phyloP scores from a whole-genome alignment of 2,888 invertebrate genomes.

The Cetonia aurata region DNA sequence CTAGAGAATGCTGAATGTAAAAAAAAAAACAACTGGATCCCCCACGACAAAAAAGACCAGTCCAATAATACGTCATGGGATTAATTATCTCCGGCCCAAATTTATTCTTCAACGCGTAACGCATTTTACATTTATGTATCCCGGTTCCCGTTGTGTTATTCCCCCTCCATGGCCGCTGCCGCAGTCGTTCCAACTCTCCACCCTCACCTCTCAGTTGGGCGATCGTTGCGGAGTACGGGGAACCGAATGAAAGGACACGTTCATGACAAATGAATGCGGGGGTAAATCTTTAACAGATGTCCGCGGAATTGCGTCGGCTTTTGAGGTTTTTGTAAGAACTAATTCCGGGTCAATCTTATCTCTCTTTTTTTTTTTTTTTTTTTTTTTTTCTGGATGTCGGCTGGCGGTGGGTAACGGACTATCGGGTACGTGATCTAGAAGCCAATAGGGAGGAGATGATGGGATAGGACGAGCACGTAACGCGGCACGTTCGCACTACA shows the following conservation, averaged over 20 bases:
- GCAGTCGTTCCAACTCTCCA: not conserved
- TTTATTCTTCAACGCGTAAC: conserved; percentile 48
- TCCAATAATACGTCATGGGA: conserved; percentile 23
- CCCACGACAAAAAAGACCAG: not conserved
- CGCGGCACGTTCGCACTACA: conserved; percentile 14
- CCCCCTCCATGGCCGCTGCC: conserved; percentile 51
- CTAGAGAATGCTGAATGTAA: no score
- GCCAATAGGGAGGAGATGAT: conserved; percentile 6
- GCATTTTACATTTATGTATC: conserved; percentile 59
- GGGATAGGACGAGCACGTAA: not conserved
- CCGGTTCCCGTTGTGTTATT: conserved; percentile 61
- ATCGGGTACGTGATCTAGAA: conserved; percentile 45
- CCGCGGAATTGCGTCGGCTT: conserved; percentile 63
- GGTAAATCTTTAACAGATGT: conserved; percentile 64
- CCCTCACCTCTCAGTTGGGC: conserved; percentile 12
- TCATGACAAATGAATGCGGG: conserved; percentile 58
- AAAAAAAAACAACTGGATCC: no score
- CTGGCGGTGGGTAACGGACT: conserved; percentile 10
- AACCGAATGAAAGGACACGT: conserved; percentile 60
- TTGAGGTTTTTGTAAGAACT: conserved; percentile 64
- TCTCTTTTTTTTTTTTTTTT: conserved; percentile 38
- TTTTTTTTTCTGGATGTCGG: not conserved
- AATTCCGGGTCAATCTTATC: conserved; percentile 59
- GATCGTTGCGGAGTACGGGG: conserved; percentile 45
- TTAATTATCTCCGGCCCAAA: conserved; percentile 14